Base-by-base conservation (phyloP, 1,140 invertebrate species). In the Scaptomyza hsui region DNA sequence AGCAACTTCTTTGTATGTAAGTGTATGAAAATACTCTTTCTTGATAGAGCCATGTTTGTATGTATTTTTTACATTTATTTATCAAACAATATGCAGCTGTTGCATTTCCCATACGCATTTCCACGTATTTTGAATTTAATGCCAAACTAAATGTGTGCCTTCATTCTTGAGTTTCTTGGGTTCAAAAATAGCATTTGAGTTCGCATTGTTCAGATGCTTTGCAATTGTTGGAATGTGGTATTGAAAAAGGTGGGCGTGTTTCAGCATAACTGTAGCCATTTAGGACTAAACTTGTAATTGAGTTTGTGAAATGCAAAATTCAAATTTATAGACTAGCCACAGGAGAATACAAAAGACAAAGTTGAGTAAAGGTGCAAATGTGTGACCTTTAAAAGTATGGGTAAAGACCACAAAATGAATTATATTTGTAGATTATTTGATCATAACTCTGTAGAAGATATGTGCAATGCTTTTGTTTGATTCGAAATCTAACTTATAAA, bases 1-100 rank as follows among this genome's bases (percentile, higher is more conserved):
- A 37, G 72, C 59, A 63, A 53, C 49, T 48, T 52, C 13, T 52
- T 19, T 47, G 4, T 24, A n/a, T 29, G 3, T 19, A 19, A 13
- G n/a, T 39, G 15, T 29, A 2, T 52, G 15, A 3, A 7, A 32
- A 10, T 10, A 10, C 29, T 10, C 1, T 9, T n/a, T n/a, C n/a
- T n/a, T n/a, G n/a, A n/a, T n/a, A n/a, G n/a, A n/a, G n/a, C 3
- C 9, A 1, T 10, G 10, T 7, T 10, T 10, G 52, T 71, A 41
- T 67, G 39, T 61, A 67, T 71, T 51, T 75, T 71, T 55, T 48
- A 56, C 64, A 75, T 80, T 80, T 80, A 80, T 80, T 81, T 76
- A 80, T 80, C 75, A 79, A 79, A 78, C 77, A 78, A 78, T 62
- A 69, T 81, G 72, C 68, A 80, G 62, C 77, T 80, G 78, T 69